Evolutionary conservation across 2,888 invertebrate species (phyloP), one percentile per base, ranked within the genome.

Genomic region (Melieria omissa): DNA sequence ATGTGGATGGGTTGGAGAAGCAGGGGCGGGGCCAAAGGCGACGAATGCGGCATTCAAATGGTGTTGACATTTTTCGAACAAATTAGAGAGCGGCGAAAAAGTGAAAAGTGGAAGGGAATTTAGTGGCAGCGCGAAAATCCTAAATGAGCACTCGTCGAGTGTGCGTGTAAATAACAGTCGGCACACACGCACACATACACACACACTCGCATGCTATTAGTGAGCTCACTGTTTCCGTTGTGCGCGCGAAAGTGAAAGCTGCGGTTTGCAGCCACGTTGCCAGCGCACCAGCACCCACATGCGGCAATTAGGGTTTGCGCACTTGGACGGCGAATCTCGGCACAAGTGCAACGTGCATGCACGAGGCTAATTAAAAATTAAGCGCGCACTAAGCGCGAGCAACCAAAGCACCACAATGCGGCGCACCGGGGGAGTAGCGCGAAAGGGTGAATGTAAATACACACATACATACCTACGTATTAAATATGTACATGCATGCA

Each of bases 321-420:
- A 29, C 29, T 29, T 29, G 29, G 29, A 29, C 29, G 29, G 29
- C 2, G 29, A 29, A 29, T 29, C 29, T 29, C 29, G 29, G 29
- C 29, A 29, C 29, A 29, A 29, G 29, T 29, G 29, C 29, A 29
- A 29, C 29, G 29, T 29, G 3, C 29, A 29, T 29, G 29, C 29
- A 29, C 29, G 29, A 42, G 67, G 67, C 67, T 67, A 67, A 67
- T 67, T 67, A 67, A 67, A 67, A 67, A 61, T 61, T 60, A 61
- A 67, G 67, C 49, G 67, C 60, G 52, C 60, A 67, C 14, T 58
- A 42, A 41, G 29, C 49, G 55, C 41, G 58, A 67, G 9, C 47
- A 66, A 41, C 9, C 46, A 14, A 8, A 44, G 45, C 52, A 65
- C n/a, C 10, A 54, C 44, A 60, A n/a, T 7, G 16, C n/a, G 1